Conservation (phyloP, 2,888 invertebrate genomes). For the Pardosa pseudoannulata region DNA sequence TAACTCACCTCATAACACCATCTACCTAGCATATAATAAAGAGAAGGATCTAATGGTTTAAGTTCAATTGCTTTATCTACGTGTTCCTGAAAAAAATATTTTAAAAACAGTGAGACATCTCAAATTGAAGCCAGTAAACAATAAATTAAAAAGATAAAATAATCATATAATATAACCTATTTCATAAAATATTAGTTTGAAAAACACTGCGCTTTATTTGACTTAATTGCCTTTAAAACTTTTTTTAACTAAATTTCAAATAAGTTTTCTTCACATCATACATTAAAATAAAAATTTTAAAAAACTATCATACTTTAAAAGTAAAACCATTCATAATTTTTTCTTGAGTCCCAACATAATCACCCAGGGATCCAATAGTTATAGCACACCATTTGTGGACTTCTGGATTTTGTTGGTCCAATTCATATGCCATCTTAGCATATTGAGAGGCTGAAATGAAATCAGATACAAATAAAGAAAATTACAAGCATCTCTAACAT, state of each 20-base stretch:
- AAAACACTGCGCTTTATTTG: too few relatives aligned
- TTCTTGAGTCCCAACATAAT: slow-evolving; percentile 82
- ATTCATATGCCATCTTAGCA: slow-evolving; percentile 80
- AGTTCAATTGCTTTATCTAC: slow-evolving; percentile 83
- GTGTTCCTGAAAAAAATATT: slow-evolving; percentile 79
- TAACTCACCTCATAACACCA: slow-evolving; percentile 83
- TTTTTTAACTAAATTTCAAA: too few relatives aligned
- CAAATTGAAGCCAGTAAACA: too few relatives aligned
- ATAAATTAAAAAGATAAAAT: too few relatives aligned
- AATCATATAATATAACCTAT: too few relatives aligned
- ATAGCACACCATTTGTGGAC: slow-evolving; percentile 87
- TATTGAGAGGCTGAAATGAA: slow-evolving; percentile 77
- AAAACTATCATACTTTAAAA: slow-evolving; percentile 81
- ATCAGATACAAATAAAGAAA: too few relatives aligned
- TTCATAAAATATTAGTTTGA: too few relatives aligned
- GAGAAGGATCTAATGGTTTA: slow-evolving; percentile 81
- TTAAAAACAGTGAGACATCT: too few relatives aligned
- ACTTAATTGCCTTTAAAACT: too few relatives aligned
- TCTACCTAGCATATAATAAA: slow-evolving; percentile 84
- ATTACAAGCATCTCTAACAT: too few relatives aligned
- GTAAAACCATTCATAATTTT: slow-evolving; percentile 83
- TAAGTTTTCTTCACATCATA: too few relatives aligned
- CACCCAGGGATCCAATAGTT: slow-evolving; percentile 82
- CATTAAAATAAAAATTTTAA: too few relatives aligned
- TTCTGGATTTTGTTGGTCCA: slow-evolving; percentile 80